Evolutionary conservation across 2,797 vertebrate genomes (phyloP), one percentile per base, ranked within the genome.

Genomic region (Anomalospiza imberbis): DNA sequence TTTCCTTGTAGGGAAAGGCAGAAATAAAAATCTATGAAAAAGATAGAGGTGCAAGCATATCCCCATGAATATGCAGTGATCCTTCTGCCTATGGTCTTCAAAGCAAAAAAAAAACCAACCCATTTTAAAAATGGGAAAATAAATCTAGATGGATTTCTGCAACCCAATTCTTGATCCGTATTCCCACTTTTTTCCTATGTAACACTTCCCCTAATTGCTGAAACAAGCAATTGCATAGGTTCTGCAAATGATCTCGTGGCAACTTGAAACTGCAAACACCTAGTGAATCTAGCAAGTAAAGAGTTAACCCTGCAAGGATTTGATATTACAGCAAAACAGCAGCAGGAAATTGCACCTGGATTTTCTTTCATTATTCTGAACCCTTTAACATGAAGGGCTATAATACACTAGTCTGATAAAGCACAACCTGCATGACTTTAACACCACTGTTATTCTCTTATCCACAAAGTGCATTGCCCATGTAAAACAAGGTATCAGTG

Each of bases 291-390:
- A 72, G n/a, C 17, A 55, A 72, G 42, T 9, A 54, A 78, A 53
- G 54, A 78, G 54, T 38, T 90, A 90, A 89, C 10, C 9, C 70
- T 88, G 63, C 16, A 85, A 72, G 44, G 31, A 24, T 86, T 66
- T 88, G 15, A 36, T 73, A 73, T 70, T 71, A 86, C 24, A 79
- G 38, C 18, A 74, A 86, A 93, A 70, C 29, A 9, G 16, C 42
- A 50, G 70, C 8, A 82, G 62, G 47, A 73, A 82, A 86, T 89
- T 62, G 47, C 13, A 58, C 31, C 48, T 74, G 63, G 45, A 79
- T 88, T 96, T 93, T 76, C 62, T 77, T 57, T 42, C 54, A 45
- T 91, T 94, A 65, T 77, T 74, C 53, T 57, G 80, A 93, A 79
- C 42, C 18, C 25, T 85, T 94, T 94, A 87, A 89, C 70, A 34